Conservation (phyloP, 2,888 invertebrate genomes). For the Nemurella pictetii region DNA sequence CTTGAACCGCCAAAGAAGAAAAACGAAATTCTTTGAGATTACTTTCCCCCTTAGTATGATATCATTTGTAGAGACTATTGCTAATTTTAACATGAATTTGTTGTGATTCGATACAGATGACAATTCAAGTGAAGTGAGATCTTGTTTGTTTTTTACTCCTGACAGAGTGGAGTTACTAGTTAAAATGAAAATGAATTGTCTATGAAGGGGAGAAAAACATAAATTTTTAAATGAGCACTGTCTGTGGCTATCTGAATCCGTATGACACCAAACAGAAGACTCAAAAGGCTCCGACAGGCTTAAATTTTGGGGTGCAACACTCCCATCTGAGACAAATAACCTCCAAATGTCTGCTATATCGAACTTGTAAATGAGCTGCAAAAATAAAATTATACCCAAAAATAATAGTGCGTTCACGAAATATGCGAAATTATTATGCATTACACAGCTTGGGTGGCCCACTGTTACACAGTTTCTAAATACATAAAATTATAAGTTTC, state of each 20-base stretch:
- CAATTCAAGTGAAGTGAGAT: constrained; percentile 48
- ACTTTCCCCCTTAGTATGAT: constrained; percentile 23
- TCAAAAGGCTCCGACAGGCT: neutral
- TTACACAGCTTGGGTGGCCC: neutral
- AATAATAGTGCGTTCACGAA: neutral
- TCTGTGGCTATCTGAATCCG: constrained; percentile 36
- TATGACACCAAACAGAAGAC: constrained; percentile 43
- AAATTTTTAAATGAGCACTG: constrained; percentile 52
- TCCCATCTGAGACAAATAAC: neutral
- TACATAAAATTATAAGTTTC: neutral
- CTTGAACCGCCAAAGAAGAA: constrained; percentile 53
- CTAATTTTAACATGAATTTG: constrained; percentile 48
- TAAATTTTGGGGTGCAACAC: neutral
- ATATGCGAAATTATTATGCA: neutral
- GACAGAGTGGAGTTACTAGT: constrained; percentile 47
- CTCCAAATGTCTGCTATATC: neutral
- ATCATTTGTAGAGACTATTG: constrained; percentile 39
- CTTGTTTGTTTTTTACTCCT: constrained; percentile 46
- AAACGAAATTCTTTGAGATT: constrained; percentile 34
- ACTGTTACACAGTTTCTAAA: too few species aligned
- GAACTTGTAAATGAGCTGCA: neutral
- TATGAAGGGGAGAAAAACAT: constrained; percentile 49
- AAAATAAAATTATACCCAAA: neutral
- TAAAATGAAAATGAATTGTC: constrained; percentile 51
- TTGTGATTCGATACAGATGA: constrained; percentile 53